Conservation (phyloP, 2,113 vertebrate genomes). For the Cercopithecus mona region DNA sequence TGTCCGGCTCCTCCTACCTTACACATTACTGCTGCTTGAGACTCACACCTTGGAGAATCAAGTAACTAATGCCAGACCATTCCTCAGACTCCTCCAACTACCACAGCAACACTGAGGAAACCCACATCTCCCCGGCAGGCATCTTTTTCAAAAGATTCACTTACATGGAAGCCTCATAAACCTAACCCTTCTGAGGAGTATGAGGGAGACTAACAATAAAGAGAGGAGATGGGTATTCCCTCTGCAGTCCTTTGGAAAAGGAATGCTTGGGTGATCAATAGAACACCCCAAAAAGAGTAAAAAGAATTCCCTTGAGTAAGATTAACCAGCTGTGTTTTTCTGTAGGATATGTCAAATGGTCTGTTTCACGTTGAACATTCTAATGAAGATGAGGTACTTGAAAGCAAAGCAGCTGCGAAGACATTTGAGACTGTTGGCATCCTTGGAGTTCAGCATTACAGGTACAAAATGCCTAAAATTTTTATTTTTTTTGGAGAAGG, state of each 20-base stretch:
- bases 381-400: background rate
- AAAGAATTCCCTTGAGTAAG: conserved; percentile 3
- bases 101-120: conserved; percentile 52
- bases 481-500: too few species aligned
- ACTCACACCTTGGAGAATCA: conserved; percentile 1
- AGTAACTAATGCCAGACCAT: background rate
- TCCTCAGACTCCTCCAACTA: conserved; percentile 17
- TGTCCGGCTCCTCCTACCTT: background rate
- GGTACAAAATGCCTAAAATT: too few species aligned
- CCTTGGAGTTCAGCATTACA: background rate
- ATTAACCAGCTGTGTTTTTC: background rate
- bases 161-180: conserved; percentile 22
- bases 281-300: background rate
- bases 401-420: conserved; percentile 3
- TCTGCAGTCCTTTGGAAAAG: background rate
- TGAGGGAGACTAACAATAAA: background rate
- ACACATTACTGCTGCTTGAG: background rate
- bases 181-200: conserved; percentile 27
- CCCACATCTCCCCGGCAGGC: background rate
- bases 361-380: conserved; percentile 21
- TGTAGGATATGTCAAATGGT: conserved; percentile 8
- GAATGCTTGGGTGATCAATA: background rate
- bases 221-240: background rate
- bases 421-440: background rate
- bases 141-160: conserved; percentile 30